These are phyloP conservation scores for Pampus argenteus DNA, from an alignment of 2,797 vertebrate genomes.

Conservation along the genomic window DNA sequence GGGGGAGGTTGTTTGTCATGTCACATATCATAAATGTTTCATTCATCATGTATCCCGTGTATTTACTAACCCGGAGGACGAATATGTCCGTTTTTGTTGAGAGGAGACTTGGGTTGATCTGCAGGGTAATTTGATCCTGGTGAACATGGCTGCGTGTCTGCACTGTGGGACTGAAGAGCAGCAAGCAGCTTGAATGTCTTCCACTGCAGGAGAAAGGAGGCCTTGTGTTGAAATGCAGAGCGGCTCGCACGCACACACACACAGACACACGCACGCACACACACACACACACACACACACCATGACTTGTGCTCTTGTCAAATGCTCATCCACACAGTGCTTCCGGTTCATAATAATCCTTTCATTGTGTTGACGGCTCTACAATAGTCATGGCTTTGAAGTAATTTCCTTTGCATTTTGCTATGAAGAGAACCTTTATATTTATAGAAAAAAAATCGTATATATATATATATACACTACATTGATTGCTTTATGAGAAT, in stretches of 20 bases:
- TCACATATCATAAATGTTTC: slow-evolving; percentile 18
- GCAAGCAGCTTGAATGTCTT: slow-evolving; percentile 49
- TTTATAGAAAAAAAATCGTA: slow-evolving; percentile 96
- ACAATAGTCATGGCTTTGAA: slow-evolving; percentile 66
- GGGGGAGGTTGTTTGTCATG: not conserved
- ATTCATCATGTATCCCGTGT: not conserved
- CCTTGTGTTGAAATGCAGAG: slow-evolving; percentile 58
- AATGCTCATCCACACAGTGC: slow-evolving; percentile 65
- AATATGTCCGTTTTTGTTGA: slow-evolving; percentile 15
- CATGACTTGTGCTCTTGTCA: slow-evolving; percentile 62
- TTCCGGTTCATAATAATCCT: slow-evolving; percentile 68
- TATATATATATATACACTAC: slow-evolving; percentile 91
- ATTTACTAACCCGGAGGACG: not conserved
- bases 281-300: slow-evolving; percentile 31
- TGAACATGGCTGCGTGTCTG: slow-evolving; percentile 34
- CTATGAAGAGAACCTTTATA: slow-evolving; percentile 95
- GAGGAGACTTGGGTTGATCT: slow-evolving; percentile 26
- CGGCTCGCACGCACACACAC: slow-evolving; percentile 37
- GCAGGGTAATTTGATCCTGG: slow-evolving; percentile 34
- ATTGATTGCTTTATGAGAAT: slow-evolving; percentile 92
- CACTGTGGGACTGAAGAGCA: slow-evolving; percentile 76
- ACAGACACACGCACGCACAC: slow-evolving; percentile 6
- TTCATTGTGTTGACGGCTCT: slow-evolving; percentile 67
- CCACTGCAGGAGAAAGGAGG: slow-evolving; percentile 62
- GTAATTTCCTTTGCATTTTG: slow-evolving; percentile 85